Base-by-base conservation (phyloP, 2,888 invertebrate species). In the Camptogramma bilineatum region DNA sequence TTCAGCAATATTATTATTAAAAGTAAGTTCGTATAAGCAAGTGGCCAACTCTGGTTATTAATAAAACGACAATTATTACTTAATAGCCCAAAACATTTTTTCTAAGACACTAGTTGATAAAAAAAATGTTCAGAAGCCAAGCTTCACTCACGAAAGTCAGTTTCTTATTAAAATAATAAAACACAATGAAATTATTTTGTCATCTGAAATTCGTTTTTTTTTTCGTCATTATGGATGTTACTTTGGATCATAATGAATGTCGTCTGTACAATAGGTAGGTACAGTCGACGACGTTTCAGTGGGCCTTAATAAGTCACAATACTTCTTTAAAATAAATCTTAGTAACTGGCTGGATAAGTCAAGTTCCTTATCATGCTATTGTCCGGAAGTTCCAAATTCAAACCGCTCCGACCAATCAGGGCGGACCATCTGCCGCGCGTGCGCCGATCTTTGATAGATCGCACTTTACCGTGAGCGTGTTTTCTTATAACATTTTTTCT, bases 351-450 rank as follows among this genome's bases (percentile, higher is more conserved):
- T 77, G 73, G 73, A 66, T 65, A 66, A 77, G 71, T 71, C 61
- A 58, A 68, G 56, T 83, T 86, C 81, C 88, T 90, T 91, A 91
- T 91, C 89, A 83, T 61, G 74, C 78, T 78, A 83, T 87, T 88
- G 87, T 87, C 80, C 88, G 90, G 92, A 91, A 92, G 90, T 90
- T 83, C 75, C 71, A 82, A 87, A 86, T 84, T 80, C 83, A 87
- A 88, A 87, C 82, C 82, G 66, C 78, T 75, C 78, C 83, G 80
- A 85, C 92, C 92, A 93, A 92, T 92, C 87, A 83, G 78, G 73
- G 71, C 71, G 64, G 74, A 85, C 83, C 93, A 93, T 88, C 91
- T 93, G 92, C 90, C 84, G 86, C 91, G 87, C 86, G 89, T 87
- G 91, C 90, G 85, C 83, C 79, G 83, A 80, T 85, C 85, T 86